Base-by-base conservation (phyloP, 2,888 invertebrate species). In the Nebria brevicollis region DNA sequence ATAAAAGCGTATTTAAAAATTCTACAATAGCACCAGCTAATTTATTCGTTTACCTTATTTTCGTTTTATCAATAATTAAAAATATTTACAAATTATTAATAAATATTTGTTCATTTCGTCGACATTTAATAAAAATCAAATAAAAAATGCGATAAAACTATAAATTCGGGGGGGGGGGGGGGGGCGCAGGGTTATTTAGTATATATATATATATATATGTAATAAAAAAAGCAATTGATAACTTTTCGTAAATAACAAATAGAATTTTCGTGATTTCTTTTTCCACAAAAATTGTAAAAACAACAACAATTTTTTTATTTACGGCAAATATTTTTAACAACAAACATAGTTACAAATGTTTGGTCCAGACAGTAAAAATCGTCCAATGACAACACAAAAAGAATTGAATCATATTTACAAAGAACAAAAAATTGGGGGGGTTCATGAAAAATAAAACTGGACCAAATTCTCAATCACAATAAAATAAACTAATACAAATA, bases 301-400 rank as follows among this genome's bases (percentile, higher is more conserved):
- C 79, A 79, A 80, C 75, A 80, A 80, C 80, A 80, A 75, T 75
- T 80, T 75, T 43, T 80, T 80, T 75, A 75, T 80, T 79, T 75
- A 70, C 64, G 66, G 42, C 20, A 20, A 70, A 70, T 25, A 70
- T 75, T 80, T 75, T 80, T 65, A 80, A 80, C 80, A 80, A 75
- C 75, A 75, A 80, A 80, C 75, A 80, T 80, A 54, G 75, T 80
- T 80, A 80, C 75, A 80, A 75, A 80, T 70, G 75, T 75, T 75
- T 75, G 75, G 74, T 80, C 75, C 80, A 80, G 80, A 75, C 75
- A 80, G 75, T 80, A 75, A 80, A 75, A 80, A 70, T 43, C 70
- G 77, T 34, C 20, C 13, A 72, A 74, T 25, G 75, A 68, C 74
- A 42, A 42, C 72, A 77, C 70, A 77, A 72, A 72, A 77, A 77